Evolutionary conservation across 2,888 invertebrate genomes (phyloP).

Genomic region (Monochamus alternatus): DNA sequence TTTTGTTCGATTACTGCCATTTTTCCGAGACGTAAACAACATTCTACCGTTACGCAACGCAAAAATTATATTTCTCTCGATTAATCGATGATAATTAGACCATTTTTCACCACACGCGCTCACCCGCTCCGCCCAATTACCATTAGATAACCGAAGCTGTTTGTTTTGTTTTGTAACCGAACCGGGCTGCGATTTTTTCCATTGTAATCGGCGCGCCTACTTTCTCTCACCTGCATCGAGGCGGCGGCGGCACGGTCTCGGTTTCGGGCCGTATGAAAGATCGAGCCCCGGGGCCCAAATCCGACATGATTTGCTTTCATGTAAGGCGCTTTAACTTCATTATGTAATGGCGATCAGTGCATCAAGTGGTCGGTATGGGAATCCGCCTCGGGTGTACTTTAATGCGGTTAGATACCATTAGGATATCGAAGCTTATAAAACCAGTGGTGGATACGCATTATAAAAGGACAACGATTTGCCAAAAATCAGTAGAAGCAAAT

Average conservation of each 20-base stretch:
- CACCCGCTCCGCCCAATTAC: background rate
- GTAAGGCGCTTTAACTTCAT: background rate
- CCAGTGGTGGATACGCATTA: too few relatives aligned
- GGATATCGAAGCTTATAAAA: background rate
- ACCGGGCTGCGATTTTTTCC: background rate
- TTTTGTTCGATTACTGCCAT: background rate
- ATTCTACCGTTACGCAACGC: slow-evolving; percentile 14
- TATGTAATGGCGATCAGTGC: slow-evolving; percentile 14
- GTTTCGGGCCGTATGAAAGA: background rate
- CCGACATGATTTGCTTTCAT: slow-evolving; percentile 23
- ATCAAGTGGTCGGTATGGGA: slow-evolving; percentile 14
- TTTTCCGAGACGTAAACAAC: slow-evolving; percentile 12
- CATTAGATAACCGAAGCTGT: slow-evolving; percentile 28
- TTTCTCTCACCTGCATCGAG: slow-evolving; percentile 32
- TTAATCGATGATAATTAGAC: slow-evolving; percentile 18
- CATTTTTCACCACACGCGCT: slow-evolving; percentile 6
- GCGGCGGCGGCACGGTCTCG: slow-evolving; percentile 7
- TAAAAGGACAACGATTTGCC: too few relatives aligned
- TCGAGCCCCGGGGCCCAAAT: slow-evolving; percentile 13
- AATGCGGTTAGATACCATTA: slow-evolving; percentile 2
- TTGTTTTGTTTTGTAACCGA: slow-evolving; percentile 21
- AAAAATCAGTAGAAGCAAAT: too few relatives aligned
- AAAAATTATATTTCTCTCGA: slow-evolving; percentile 12
- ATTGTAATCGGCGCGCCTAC: slow-evolving; percentile 20
- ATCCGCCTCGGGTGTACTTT: background rate